Evolutionary conservation across 2,797 vertebrate genomes (phyloP).

Genomic region (Sylvia borin): DNA sequence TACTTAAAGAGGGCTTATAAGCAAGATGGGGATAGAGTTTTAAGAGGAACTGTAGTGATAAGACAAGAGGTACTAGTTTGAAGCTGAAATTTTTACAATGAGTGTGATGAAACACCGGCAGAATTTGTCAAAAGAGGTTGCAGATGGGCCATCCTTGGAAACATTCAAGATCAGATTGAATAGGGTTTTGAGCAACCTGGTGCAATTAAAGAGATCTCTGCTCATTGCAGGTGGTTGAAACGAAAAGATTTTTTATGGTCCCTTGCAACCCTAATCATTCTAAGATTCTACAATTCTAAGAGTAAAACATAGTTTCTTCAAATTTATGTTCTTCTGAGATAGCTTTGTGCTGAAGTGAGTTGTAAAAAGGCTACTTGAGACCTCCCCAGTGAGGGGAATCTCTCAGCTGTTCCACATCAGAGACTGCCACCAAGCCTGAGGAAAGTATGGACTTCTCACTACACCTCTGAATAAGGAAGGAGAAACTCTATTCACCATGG

Average conservation of each 20-base stretch:
- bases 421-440: background rate
- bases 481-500: background rate
- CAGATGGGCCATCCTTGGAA: background rate
- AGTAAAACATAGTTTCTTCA: background rate
- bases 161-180: background rate
- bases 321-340: background rate
- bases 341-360: background rate
- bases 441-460: background rate
- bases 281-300: background rate
- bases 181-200: accelerated
- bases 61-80: accelerated
- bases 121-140: background rate
- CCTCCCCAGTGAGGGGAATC: background rate
- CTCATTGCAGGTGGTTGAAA: background rate
- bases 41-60: background rate
- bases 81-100: background rate
- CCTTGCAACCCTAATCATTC: background rate
- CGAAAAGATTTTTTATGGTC: background rate
- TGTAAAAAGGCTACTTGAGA: background rate
- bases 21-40: background rate
- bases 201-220: background rate
- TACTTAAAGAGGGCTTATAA: background rate
- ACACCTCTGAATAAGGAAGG: background rate
- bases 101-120: background rate
- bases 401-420: accelerated